phyloP scores from a whole-genome alignment of 2,113 vertebrate species.

The Martes martes region DNA sequence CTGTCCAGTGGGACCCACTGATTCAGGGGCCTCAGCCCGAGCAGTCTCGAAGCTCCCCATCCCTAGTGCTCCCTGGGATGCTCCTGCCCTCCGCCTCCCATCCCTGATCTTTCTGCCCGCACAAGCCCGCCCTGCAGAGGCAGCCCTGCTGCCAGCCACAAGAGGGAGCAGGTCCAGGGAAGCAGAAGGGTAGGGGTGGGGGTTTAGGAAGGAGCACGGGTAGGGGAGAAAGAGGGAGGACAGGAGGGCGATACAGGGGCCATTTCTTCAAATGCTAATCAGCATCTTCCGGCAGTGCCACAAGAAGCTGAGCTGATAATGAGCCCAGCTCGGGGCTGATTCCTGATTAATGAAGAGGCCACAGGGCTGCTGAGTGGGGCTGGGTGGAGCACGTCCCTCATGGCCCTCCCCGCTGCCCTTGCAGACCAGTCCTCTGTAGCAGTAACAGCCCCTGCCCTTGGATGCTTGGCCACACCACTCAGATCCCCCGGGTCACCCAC shows the following conservation, averaged over 20 bases:
- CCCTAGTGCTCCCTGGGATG: background rate
- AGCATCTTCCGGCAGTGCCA: conserved; percentile 70
- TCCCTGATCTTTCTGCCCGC: background rate
- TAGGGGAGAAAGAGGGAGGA: background rate
- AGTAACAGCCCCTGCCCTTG: background rate
- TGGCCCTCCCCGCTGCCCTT: conserved; percentile 41
- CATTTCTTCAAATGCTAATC: conserved; percentile 74
- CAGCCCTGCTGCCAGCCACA: background rate
- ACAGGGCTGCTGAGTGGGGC: conserved; percentile 67
- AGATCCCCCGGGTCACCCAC: background rate
- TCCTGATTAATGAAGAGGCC: conserved; percentile 79
- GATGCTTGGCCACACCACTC: background rate
- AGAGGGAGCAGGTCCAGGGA: conserved; percentile 2
- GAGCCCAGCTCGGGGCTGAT: conserved; percentile 77
- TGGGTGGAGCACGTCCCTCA: conserved; percentile 45
- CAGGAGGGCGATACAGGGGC: conserved; percentile 34
- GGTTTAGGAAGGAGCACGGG: background rate
- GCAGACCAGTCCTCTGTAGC: background rate
- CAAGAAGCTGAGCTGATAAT: conserved; percentile 73
- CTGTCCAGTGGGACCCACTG: background rate
- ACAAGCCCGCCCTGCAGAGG: background rate
- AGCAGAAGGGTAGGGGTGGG: conserved; percentile 23
- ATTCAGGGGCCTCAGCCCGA: background rate
- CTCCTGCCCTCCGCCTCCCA: background rate
- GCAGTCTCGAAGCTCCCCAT: background rate